Conservation (phyloP, 2,113 vertebrate genomes). For the Apteryx mantelli region DNA sequence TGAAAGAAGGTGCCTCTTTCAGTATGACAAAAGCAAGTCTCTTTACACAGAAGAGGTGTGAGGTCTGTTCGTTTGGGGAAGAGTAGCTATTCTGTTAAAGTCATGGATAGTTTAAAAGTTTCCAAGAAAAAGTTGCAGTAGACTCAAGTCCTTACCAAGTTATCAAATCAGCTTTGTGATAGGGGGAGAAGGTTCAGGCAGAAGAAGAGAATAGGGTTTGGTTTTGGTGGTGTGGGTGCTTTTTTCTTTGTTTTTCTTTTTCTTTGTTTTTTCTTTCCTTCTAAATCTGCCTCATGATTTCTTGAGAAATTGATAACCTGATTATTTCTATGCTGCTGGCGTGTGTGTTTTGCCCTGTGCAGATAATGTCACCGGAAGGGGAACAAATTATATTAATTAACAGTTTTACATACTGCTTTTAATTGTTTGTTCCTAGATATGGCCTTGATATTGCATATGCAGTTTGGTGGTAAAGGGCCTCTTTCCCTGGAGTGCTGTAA, state of each 20-base stretch:
- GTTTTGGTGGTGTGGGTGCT: neutral
- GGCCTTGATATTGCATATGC: neutral
- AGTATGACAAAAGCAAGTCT: neutral
- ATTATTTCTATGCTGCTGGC: neutral
- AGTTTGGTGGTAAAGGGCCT: neutral
- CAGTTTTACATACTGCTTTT: neutral
- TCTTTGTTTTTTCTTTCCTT: neutral
- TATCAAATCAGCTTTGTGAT: neutral
- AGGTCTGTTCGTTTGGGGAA: neutral
- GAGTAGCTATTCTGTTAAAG: neutral
- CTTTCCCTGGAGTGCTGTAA: neutral
- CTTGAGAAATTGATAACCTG: neutral
- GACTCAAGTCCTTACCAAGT: neutral
- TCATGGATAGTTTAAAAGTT: constrained; percentile 9
- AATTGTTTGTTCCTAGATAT: neutral
- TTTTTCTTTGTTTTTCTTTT: neutral
- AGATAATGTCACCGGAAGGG: neutral
- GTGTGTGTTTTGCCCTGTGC: neutral
- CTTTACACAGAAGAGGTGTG: neutral
- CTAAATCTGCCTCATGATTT: neutral
- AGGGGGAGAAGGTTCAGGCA: neutral
- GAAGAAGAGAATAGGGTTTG: neutral
- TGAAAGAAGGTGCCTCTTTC: constrained; percentile 27
- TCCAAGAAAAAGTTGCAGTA: neutral
- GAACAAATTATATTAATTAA: neutral